Conservation (phyloP, 2,888 invertebrate genomes). For the Pycnomerus fuliginosus region DNA sequence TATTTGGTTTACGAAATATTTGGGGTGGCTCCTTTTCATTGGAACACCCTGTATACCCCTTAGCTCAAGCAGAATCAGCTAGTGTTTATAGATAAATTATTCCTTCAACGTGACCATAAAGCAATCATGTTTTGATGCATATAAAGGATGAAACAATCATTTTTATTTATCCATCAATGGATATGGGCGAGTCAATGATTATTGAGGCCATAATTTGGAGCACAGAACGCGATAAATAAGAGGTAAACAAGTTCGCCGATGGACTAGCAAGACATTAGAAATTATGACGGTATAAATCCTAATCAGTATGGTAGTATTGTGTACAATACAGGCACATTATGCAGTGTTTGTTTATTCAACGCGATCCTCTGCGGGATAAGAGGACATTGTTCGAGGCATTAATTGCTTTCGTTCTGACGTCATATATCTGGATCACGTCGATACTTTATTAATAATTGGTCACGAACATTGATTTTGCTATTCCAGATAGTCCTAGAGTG, state of each 20-base stretch:
- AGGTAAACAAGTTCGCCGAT: slow-evolving; percentile 38
- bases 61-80: no score
- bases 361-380: slow-evolving; percentile 41
- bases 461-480: no score
- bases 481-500: no score
- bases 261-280: slow-evolving; percentile 40
- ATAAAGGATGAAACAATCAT: no score
- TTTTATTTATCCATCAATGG: no score
- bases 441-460: slow-evolving; percentile 32
- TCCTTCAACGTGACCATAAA: no score
- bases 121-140: no score
- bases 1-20: no score
- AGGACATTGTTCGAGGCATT: slow-evolving; percentile 42
- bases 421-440: slow-evolving; percentile 30
- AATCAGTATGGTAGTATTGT: slow-evolving; percentile 44
- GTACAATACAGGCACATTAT: slow-evolving; percentile 36
- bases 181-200: no score
- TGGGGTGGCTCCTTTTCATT: no score
- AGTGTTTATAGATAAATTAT: no score
- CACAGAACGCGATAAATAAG: slow-evolving; percentile 45
- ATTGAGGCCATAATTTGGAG: slow-evolving; percentile 44
- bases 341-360: slow-evolving; percentile 44
- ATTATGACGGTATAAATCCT: slow-evolving; percentile 48
- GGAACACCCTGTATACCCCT: no score
- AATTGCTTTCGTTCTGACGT: slow-evolving; percentile 40